phyloP scores from a whole-genome alignment of 2,888 invertebrate genomes.

The Piscicola geometra region DNA sequence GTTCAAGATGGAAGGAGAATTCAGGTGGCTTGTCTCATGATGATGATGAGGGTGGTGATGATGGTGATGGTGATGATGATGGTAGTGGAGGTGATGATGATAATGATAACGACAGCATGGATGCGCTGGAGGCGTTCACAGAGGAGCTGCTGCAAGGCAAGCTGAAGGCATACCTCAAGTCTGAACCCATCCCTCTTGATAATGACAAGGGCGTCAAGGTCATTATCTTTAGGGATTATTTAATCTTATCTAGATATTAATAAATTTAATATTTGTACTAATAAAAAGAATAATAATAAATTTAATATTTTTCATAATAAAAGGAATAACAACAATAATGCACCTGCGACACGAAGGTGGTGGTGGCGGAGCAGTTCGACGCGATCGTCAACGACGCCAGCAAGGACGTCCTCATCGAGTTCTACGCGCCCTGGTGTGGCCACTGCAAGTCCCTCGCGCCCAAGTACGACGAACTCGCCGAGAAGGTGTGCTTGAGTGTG shows the following conservation, averaged over 20 bases:
- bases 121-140: constrained; percentile 76
- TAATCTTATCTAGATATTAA: too few relatives aligned
- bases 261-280: background rate
- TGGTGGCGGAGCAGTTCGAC: constrained; percentile 94
- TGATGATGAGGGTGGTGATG: background rate
- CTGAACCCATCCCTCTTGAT: constrained; percentile 80
- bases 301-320: background rate
- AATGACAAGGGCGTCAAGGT: constrained; percentile 64
- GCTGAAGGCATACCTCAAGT: constrained; percentile 87
- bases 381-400: constrained; percentile 82
- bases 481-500: constrained; percentile 51
- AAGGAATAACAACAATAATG: background rate
- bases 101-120: constrained; percentile 63
- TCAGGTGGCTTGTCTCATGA: constrained; percentile 63
- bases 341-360: constrained; percentile 61
- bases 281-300: background rate
- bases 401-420: constrained; percentile 90
- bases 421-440: constrained; percentile 95
- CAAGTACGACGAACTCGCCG: constrained; percentile 83
- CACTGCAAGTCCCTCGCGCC: constrained; percentile 95
- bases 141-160: constrained; percentile 75
- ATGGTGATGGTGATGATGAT: too few relatives aligned
- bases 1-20: constrained; percentile 81
- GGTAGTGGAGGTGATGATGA: too few relatives aligned
- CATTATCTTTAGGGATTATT: too few relatives aligned